phyloP scores from a whole-genome alignment of 2,113 vertebrate genomes.

The Chinchilla lanigera region DNA sequence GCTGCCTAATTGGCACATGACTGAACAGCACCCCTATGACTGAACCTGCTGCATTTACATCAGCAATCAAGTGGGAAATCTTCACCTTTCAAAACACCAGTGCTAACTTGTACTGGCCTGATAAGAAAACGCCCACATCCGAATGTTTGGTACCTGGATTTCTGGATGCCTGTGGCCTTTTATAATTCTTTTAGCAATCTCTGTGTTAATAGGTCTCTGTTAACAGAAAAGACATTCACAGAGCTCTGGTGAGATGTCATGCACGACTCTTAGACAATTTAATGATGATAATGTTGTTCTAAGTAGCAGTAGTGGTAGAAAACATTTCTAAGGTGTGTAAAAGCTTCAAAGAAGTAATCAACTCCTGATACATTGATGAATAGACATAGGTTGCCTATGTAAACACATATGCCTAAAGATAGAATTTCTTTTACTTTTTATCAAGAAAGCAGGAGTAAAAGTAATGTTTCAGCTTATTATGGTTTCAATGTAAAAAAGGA shows the following conservation, averaged over 20 bases:
- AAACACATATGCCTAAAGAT: neutral
- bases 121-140: slow-evolving; percentile 18
- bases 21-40: neutral
- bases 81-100: neutral
- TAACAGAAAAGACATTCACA: slow-evolving; percentile 6
- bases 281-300: neutral
- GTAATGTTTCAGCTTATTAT: neutral
- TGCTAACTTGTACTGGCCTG: neutral
- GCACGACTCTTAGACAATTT: neutral
- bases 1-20: slow-evolving; percentile 51
- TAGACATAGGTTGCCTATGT: neutral
- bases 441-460: neutral
- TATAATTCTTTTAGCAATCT: neutral
- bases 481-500: neutral
- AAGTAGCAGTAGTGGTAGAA: neutral
- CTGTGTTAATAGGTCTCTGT: slow-evolving; percentile 43
- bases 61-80: slow-evolving; percentile 55
- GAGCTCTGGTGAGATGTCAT: neutral
- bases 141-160: slow-evolving; percentile 40
- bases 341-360: neutral
- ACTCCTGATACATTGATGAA: neutral
- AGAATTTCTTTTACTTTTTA: neutral
- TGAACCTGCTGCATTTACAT: neutral
- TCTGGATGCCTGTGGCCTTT: slow-evolving; percentile 47
- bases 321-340: neutral